A percentile compares a stretch with the other conserved stretches of the same genome.
These are phyloP conservation scores for Pseudanteris insignis DNA, from an alignment of 2,888 invertebrate genomes.

Conservation along the genomic window DNA sequence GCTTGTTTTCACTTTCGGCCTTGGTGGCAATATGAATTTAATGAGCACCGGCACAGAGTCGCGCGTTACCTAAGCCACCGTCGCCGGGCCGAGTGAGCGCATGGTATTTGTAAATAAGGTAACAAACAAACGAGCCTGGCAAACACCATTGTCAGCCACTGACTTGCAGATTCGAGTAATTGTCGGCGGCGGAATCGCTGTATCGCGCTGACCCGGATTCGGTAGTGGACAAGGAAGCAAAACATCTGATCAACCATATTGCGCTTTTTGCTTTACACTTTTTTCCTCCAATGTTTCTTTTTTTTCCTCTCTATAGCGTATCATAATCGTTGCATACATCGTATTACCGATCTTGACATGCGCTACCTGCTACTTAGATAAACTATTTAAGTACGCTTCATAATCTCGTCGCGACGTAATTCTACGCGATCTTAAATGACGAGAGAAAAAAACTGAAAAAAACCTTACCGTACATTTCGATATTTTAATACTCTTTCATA, in stretches of 20 bases:
- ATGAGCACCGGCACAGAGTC: too few species aligned
- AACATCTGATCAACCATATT: conserved; percentile 41
- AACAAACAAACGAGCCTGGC: conserved; percentile 44
- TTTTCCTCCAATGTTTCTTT: conserved; percentile 14
- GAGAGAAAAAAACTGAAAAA: too few species aligned
- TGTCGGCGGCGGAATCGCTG: conserved; percentile 27
- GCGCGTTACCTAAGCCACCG: conserved; percentile 34
- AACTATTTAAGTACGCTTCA: too few species aligned
- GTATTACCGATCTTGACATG: conserved; percentile 33
- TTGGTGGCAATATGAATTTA: too few species aligned
- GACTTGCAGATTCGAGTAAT: conserved; percentile 43
- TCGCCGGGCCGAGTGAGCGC: conserved; percentile 21
- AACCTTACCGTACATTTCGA: too few species aligned
- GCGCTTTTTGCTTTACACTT: conserved; percentile 23
- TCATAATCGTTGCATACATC: conserved; percentile 29
- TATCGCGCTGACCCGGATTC: conserved; percentile 45
- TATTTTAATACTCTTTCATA: too few species aligned
- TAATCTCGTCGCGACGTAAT: too few species aligned
- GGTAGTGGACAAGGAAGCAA: conserved; percentile 46
- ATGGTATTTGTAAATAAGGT: conserved; percentile 51
- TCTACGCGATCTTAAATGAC: too few species aligned
- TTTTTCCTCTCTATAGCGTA: not conserved
- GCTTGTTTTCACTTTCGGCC: too few species aligned
- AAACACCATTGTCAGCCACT: conserved; percentile 43
- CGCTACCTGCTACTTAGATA: conserved; percentile 33